Evolutionary conservation across 2,113 vertebrate genomes (phyloP).

Genomic region (Lasiurus cinereus): DNA sequence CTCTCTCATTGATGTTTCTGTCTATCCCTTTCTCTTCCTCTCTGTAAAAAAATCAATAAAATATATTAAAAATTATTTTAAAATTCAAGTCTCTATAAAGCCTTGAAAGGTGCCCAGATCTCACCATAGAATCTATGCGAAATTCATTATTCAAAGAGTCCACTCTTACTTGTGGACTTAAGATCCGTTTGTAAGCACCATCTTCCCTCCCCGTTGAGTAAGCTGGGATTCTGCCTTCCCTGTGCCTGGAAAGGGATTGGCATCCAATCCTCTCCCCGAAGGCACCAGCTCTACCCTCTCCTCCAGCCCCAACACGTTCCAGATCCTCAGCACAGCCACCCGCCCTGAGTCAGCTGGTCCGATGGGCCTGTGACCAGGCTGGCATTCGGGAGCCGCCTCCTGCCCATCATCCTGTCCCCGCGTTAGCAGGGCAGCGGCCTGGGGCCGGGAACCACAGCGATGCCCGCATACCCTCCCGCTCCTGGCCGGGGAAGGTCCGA

Average conservation of each 20-base stretch:
- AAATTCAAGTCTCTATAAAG: not conserved
- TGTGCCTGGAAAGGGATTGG: not conserved
- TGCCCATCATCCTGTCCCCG: not conserved
- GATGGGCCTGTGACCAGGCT: not conserved
- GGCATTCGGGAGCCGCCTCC: not conserved
- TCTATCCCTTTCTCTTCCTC: too few species aligned
- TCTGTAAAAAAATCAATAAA: too few species aligned
- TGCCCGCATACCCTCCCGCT: too few species aligned
- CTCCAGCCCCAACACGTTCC: not conserved
- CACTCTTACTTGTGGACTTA: too few species aligned
- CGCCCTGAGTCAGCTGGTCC: not conserved
- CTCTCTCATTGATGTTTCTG: too few species aligned
- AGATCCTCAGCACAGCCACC: not conserved
- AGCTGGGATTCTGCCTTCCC: not conserved
- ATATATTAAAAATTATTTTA: not conserved
- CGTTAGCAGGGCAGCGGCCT: not conserved
- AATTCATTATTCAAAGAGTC: too few species aligned
- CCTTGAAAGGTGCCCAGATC: too few species aligned
- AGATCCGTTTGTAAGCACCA: not conserved
- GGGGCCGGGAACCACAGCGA: accelerated
- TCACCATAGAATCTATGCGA: too few species aligned
- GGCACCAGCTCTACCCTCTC: not conserved
- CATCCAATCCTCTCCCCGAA: not conserved
- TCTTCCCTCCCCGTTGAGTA: not conserved
- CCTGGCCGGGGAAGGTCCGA: not conserved